phyloP scores from a whole-genome alignment of 2,797 vertebrate species.

The Parambassis ranga region DNA sequence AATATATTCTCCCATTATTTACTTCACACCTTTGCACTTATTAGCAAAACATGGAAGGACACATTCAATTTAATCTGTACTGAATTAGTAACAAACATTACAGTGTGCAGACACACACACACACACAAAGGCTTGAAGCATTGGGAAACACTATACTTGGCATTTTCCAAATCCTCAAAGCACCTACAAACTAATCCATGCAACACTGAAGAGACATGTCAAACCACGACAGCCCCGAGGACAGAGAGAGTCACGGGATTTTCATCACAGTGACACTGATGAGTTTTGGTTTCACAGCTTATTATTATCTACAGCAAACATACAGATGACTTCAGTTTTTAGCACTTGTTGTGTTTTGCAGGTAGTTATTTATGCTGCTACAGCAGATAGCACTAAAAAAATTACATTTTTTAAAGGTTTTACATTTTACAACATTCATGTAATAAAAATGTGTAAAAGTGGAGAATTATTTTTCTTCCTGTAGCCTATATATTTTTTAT shows the following conservation, averaged over 20 bases:
- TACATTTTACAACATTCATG: too few species aligned
- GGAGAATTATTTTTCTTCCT: too few species aligned
- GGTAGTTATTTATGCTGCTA: too few species aligned
- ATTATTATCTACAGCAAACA: too few species aligned
- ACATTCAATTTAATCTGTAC: not conserved
- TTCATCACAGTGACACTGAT: slow-evolving; percentile 8
- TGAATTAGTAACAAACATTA: not conserved
- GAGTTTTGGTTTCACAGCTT: not conserved
- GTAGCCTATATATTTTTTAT: too few species aligned
- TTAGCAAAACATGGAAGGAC: slow-evolving; percentile 1
- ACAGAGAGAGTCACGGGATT: slow-evolving; percentile 30
- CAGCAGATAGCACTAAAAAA: too few species aligned
- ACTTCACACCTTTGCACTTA: not conserved
- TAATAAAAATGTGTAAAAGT: too few species aligned
- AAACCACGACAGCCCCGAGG: slow-evolving; percentile 20
- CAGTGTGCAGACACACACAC: not conserved
- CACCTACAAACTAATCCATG: slow-evolving; percentile 35
- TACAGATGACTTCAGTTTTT: too few species aligned
- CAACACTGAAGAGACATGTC: slow-evolving; percentile 25
- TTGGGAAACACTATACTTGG: slow-evolving; percentile 1
- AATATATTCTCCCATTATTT: not conserved
- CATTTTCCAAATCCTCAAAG: slow-evolving; percentile 50
- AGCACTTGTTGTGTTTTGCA: too few species aligned
- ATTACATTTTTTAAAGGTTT: too few species aligned
- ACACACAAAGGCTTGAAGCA: not conserved